Percentiles rank a stretch among this genome's conserved stretches.
phyloP scores from a whole-genome alignment of 2,113 vertebrate species.

The Microtus richardsoni region DNA sequence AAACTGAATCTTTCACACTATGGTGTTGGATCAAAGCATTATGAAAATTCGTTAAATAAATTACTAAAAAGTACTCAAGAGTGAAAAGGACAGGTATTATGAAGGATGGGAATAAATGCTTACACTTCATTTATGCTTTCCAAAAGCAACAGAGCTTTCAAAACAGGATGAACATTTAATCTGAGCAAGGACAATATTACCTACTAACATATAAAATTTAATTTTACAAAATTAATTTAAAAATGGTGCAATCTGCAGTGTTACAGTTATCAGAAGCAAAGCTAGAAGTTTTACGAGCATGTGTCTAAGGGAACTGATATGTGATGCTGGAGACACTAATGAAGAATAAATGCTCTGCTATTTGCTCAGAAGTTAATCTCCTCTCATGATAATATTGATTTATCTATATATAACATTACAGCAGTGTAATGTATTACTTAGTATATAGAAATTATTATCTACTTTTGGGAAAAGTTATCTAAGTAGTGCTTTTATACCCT shows the following conservation, averaged over 20 bases:
- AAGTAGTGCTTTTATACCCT: background rate
- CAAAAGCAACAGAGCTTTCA: slow-evolving; percentile 31
- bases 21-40: slow-evolving; percentile 55
- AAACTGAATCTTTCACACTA: slow-evolving; percentile 28
- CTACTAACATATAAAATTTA: slow-evolving; percentile 63
- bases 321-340: background rate
- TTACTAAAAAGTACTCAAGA: slow-evolving; percentile 60
- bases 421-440: background rate
- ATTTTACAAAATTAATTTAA: slow-evolving; percentile 64
- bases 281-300: slow-evolving; percentile 18
- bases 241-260: slow-evolving; percentile 25
- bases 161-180: slow-evolving; percentile 67
- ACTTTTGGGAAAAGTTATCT: background rate
- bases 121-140: slow-evolving; percentile 57
- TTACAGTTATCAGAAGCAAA: slow-evolving; percentile 38
- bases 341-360: background rate
- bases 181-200: slow-evolving; percentile 57
- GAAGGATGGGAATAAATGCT: slow-evolving; percentile 60
- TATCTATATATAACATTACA: background rate
- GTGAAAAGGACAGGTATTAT: slow-evolving; percentile 45
- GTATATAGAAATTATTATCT: background rate
- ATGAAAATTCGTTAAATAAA: background rate
- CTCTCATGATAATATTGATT: slow-evolving; percentile 27
- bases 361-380: background rate
- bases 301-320: background rate